Percentiles rank a stretch among this genome's conserved stretches.
phyloP scores from a whole-genome alignment of 2,888 invertebrate species.

The Gortyna flavago region DNA sequence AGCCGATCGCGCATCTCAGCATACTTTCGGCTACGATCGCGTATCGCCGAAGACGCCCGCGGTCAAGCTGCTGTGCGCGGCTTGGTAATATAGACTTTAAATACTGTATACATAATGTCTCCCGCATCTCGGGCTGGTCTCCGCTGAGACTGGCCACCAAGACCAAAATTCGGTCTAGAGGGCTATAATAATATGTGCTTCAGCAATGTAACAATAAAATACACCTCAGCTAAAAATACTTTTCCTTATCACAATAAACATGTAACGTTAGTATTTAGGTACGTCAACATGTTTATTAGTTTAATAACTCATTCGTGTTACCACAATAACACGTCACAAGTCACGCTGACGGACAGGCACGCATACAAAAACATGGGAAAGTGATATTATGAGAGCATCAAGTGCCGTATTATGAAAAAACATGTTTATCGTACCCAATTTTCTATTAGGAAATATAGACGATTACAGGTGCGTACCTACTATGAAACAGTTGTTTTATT shows the following conservation, averaged over 20 bases:
- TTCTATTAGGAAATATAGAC: neutral
- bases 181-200: neutral
- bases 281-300: constrained; percentile 28
- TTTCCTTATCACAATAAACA: constrained; percentile 8
- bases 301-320: constrained; percentile 38
- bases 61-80: too few relatives aligned
- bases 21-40: too few relatives aligned
- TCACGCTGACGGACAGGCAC: constrained; percentile 56
- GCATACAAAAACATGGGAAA: constrained; percentile 35
- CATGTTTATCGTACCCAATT: too few relatives aligned
- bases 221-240: neutral
- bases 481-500: too few relatives aligned
- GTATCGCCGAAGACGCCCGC: too few relatives aligned
- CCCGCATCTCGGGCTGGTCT: too few relatives aligned
- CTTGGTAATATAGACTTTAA: too few relatives aligned
- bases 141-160: too few relatives aligned
- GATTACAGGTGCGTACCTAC: too few relatives aligned
- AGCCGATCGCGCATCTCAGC: too few relatives aligned
- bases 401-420: neutral
- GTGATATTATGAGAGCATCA: constrained; percentile 27
- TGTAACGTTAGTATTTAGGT: constrained; percentile 8
- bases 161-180: too few relatives aligned
- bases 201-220: constrained; percentile 1
- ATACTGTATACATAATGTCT: too few relatives aligned
- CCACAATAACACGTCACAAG: constrained; percentile 51